Percentiles rank a stretch among this genome's conserved stretches.
These are phyloP conservation scores for Anthonomus grandis DNA, from an alignment of 1,140 invertebrate genomes.

Conservation along the genomic window DNA sequence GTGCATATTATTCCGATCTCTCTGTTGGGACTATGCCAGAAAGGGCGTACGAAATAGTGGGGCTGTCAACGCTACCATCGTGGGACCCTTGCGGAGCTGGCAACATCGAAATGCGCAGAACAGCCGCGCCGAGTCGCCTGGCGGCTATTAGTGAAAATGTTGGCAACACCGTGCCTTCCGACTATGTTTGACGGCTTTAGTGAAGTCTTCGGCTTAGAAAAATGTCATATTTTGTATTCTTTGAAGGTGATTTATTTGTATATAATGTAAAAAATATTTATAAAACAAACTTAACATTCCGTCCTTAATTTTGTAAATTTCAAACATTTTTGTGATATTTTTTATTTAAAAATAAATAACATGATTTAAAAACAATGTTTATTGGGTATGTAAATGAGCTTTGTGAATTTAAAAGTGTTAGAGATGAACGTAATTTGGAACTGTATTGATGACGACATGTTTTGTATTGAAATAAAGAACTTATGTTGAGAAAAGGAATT, in stretches of 20 bases:
- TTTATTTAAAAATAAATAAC: too few species aligned
- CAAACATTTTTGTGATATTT: too few species aligned
- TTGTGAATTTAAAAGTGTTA: too few species aligned
- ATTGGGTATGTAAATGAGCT: too few species aligned
- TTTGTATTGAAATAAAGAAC: too few species aligned
- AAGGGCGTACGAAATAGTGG: constrained; percentile 57
- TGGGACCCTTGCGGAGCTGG: constrained; percentile 41
- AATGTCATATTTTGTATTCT: constrained; percentile 4
- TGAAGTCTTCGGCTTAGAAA: background rate
- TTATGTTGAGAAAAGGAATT: too few species aligned
- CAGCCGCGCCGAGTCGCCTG: constrained; percentile 51
- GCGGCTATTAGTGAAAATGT: constrained; percentile 65
- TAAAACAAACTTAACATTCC: too few species aligned
- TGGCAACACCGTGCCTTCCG: constrained; percentile 52
- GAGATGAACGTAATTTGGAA: too few species aligned
- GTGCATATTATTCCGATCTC: constrained; percentile 69
- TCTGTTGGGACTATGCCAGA: constrained; percentile 54
- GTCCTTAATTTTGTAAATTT: too few species aligned
- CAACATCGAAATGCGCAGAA: constrained; percentile 43
- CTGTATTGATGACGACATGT: too few species aligned
- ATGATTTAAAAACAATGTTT: too few species aligned
- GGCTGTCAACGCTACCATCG: constrained; percentile 47
- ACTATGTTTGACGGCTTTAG: constrained; percentile 55
- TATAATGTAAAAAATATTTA: constrained; percentile 9
- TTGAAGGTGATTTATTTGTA: background rate